Evolutionary conservation across 2,113 vertebrate genomes (phyloP).

Genomic region (Astur gentilis): DNA sequence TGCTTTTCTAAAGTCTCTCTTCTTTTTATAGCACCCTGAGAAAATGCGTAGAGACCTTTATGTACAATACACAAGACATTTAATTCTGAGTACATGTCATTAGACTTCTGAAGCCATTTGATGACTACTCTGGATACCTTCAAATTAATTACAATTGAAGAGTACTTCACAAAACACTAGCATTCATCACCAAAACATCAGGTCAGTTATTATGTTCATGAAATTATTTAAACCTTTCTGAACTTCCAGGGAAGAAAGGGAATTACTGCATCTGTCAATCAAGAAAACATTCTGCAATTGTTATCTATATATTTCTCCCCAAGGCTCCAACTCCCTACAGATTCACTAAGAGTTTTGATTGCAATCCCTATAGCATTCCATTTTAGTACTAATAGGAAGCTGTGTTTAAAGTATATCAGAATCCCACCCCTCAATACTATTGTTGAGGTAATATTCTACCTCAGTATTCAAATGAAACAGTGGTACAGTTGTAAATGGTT

Average conservation of each 20-base stretch:
- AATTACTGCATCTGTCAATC: slow-evolving; percentile 38
- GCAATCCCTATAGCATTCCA: not conserved
- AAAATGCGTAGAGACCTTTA: not conserved
- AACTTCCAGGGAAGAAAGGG: not conserved
- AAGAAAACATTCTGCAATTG: not conserved
- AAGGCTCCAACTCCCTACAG: slow-evolving; percentile 1
- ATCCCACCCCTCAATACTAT: not conserved
- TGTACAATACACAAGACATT: not conserved
- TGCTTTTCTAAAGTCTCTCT: not conserved
- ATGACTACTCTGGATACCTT: slow-evolving; percentile 12
- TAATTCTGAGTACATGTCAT: not conserved
- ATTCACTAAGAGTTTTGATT: not conserved
- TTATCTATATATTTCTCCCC: slow-evolving; percentile 23
- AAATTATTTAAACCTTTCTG: slow-evolving; percentile 39
- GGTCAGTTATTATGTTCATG: slow-evolving; percentile 11
- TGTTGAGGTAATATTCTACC: not conserved
- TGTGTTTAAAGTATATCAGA: not conserved
- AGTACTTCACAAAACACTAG: not conserved
- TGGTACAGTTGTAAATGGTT: not conserved
- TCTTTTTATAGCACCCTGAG: not conserved
- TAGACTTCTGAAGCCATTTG: not conserved
- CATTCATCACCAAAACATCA: not conserved
- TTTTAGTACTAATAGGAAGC: not conserved
- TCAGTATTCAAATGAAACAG: not conserved
- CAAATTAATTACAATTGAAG: slow-evolving; percentile 55